Evolutionary conservation across 2,797 vertebrate genomes (phyloP).

Genomic region (Anableps anableps): DNA sequence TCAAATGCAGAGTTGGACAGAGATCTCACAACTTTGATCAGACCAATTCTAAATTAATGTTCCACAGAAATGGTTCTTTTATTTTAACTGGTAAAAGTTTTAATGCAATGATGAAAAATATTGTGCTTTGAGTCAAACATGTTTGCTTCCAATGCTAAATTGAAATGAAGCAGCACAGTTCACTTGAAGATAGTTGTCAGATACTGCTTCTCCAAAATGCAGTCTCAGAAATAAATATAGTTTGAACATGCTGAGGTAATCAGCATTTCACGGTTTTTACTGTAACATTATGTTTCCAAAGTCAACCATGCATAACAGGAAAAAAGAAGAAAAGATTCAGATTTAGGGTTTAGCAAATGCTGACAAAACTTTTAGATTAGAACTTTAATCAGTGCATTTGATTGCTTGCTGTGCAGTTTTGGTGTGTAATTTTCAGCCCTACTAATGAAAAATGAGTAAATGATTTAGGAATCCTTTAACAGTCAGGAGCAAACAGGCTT

Average conservation of each 20-base stretch:
- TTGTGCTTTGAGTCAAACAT: not conserved
- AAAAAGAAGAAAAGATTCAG: not conserved
- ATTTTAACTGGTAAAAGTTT: too few species aligned
- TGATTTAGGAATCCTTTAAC: conserved; percentile 27
- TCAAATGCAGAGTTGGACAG: not conserved
- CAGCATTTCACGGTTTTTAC: not conserved
- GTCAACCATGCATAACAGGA: not conserved
- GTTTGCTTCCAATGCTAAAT: not conserved
- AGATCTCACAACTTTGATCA: not conserved
- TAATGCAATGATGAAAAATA: not conserved
- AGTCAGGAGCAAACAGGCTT: conserved; percentile 22
- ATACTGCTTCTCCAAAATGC: not conserved
- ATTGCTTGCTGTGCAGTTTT: not conserved
- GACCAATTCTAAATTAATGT: not conserved
- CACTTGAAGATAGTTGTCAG: not conserved
- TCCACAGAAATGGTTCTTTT: not conserved
- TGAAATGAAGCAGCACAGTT: not conserved
- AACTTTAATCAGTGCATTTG: conserved; percentile 2
- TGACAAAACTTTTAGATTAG: not conserved
- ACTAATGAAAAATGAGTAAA: conserved; percentile 27
- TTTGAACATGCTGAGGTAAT: not conserved
- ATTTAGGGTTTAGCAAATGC: not conserved
- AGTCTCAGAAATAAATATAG: not conserved
- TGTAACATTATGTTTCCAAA: not conserved
- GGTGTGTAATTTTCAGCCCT: conserved; percentile 8